These are phyloP conservation scores for Spilarctia lutea DNA, from an alignment of 2,888 invertebrate species.

Conservation along the genomic window DNA sequence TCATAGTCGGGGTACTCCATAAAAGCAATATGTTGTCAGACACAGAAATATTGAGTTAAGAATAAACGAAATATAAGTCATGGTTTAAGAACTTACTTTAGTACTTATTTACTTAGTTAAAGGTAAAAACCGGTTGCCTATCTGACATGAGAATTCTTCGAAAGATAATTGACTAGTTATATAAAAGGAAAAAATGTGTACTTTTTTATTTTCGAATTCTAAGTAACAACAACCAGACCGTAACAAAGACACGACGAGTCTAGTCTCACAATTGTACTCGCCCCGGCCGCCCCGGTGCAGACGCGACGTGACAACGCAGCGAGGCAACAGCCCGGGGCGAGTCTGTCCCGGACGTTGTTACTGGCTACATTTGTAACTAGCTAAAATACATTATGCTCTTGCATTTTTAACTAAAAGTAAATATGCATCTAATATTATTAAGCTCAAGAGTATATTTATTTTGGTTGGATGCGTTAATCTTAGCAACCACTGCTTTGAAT, in stretches of 20 bases:
- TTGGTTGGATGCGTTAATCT: no score
- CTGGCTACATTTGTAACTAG: neutral
- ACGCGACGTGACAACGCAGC: neutral
- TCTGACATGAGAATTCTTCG: no score
- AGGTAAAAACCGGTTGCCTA: no score
- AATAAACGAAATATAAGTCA: no score
- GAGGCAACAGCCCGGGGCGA: slow-evolving; percentile 2
- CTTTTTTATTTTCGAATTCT: neutral
- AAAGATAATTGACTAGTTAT: neutral
- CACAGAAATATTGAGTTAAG: no score
- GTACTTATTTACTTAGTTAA: no score
- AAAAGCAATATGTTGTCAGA: no score
- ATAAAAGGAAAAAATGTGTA: neutral
- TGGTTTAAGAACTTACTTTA: no score
- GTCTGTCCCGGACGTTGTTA: slow-evolving; percentile 8
- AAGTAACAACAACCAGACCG: neutral
- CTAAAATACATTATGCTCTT: neutral
- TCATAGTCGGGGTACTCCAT: neutral
- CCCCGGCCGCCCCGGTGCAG: slow-evolving; percentile 1
- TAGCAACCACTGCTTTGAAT: no score
- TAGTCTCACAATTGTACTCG: neutral
- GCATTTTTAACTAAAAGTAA: neutral
- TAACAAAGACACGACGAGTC: neutral
- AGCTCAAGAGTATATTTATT: neutral
- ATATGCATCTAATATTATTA: neutral